Evolutionary conservation across 2,797 vertebrate genomes (phyloP), one percentile per base, ranked within the genome.

Genomic region (Vultur gryphus): DNA sequence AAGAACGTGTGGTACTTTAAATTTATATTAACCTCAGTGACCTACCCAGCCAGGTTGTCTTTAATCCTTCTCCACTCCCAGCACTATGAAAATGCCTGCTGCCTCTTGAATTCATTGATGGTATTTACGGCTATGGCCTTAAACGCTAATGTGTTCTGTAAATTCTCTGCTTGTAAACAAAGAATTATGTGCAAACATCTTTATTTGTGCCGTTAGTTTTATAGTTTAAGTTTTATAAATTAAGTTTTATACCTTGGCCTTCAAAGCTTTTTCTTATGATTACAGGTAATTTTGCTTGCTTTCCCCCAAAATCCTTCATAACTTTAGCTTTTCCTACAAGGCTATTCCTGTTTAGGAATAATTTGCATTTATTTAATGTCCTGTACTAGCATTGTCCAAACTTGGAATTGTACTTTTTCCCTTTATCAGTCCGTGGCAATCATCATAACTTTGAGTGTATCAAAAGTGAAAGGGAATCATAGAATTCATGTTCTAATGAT

Each of bases 131-230:
- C 67, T 41, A 8, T 66, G 43, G 54, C 76, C 46, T 79, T 55
- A 54, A 21, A 43, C 0, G 0, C n/a, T 75, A 5, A 72, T 0
- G 0, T 46, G 25, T 43, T 87, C 69, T 78, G 13, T 88, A 87
- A 88, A 81, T 57, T 78, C 23, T 65, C 52, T 81, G 13, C 67
- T 87, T 75, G 43, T 79, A 85, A 64, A 54, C 31, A 46, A 64
- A 81, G 44, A 87, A 18, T 29, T 85, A 11, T 23, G 26, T 80
- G 69, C 18, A 52, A 69, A 20, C 18, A 29, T 75, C 61, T 65
- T 57, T 41, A 29, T 88, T 76, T 76, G 33, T 78, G 19, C 33
- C 11, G 19, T 67, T 39, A 51, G 19, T 66, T 75, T 77, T 54
- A 37, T 33, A 29, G 41, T 28, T 76, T 72, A 75, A 48, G 5